Percentiles rank a stretch among this genome's conserved stretches.
phyloP scores from a whole-genome alignment of 2,113 vertebrate species.

The Hyperopisus bebe region DNA sequence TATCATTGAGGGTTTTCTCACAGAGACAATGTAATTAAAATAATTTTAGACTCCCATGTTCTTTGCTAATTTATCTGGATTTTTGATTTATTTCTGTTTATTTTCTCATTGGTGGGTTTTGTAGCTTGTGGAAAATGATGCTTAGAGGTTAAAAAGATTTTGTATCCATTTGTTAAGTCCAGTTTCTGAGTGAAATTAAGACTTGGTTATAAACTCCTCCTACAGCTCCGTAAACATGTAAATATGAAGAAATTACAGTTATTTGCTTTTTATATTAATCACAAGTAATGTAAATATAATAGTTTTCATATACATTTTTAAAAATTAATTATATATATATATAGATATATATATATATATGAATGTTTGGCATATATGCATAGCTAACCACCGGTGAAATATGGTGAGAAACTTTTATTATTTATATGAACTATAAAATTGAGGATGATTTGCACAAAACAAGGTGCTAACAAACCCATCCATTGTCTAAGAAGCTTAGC shows the following conservation, averaged over 20 bases:
- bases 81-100: conserved; percentile 29
- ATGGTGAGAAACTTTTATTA: conserved; percentile 72
- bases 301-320: conserved; percentile 75
- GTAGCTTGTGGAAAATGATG: conserved; percentile 64
- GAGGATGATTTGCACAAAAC: conserved; percentile 74
- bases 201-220: conserved; percentile 38
- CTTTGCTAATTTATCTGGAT: conserved; percentile 44
- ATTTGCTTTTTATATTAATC: conserved; percentile 61
- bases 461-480: conserved; percentile 73
- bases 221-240: conserved; percentile 58
- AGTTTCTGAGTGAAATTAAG: conserved; percentile 52
- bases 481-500: conserved; percentile 49
- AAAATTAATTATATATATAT: conserved; percentile 68
- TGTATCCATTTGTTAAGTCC: conserved; percentile 47
- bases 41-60: conserved; percentile 40
- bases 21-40: conserved; percentile 52
- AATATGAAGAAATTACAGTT: conserved; percentile 58
- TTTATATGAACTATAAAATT: conserved; percentile 68
- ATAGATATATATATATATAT: conserved; percentile 73
- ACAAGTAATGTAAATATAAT: conserved; percentile 71
- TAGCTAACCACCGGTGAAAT: conserved; percentile 69
- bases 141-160: conserved; percentile 42
- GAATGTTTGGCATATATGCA: conserved; percentile 79
- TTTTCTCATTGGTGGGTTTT: conserved; percentile 60
- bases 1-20: conserved; percentile 47